These are phyloP conservation scores for Acanthosepion lycidas DNA, from an alignment of 2,888 invertebrate genomes.

Conservation along the genomic window DNA sequence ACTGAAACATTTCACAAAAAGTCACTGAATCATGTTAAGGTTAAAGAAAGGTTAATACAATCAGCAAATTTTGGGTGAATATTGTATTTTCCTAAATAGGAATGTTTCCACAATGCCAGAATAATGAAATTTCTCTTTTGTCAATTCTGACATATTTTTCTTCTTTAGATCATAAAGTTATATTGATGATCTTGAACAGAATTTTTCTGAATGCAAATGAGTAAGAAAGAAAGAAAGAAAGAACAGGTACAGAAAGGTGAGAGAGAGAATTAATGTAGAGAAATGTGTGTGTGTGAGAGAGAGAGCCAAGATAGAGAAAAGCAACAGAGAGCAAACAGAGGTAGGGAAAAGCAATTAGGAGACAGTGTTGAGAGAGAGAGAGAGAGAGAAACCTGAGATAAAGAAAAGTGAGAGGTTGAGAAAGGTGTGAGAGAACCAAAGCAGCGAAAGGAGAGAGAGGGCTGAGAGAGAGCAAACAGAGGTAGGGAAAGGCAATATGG, in stretches of 20 bases:
- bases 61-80: neutral
- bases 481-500: too few relatives aligned
- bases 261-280: too few relatives aligned
- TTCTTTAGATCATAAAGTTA: neutral
- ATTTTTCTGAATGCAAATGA: neutral
- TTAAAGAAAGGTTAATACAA: neutral
- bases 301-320: neutral
- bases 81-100: neutral
- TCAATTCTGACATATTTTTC: neutral
- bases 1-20: neutral
- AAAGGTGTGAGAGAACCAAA: too few relatives aligned
- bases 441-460: too few relatives aligned
- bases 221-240: neutral
- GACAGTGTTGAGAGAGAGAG: too few relatives aligned
- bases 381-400: too few relatives aligned
- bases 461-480: too few relatives aligned
- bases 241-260: too few relatives aligned
- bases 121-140: neutral
- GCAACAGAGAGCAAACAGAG: too few relatives aligned
- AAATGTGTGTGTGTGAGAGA: neutral
- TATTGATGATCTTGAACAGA: neutral
- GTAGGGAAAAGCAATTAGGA: too few relatives aligned
- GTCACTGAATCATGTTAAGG: neutral
- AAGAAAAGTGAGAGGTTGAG: too few relatives aligned
- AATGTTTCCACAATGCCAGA: neutral